phyloP scores from a whole-genome alignment of 2,113 vertebrate genomes.

The Nansenia antarctica region DNA sequence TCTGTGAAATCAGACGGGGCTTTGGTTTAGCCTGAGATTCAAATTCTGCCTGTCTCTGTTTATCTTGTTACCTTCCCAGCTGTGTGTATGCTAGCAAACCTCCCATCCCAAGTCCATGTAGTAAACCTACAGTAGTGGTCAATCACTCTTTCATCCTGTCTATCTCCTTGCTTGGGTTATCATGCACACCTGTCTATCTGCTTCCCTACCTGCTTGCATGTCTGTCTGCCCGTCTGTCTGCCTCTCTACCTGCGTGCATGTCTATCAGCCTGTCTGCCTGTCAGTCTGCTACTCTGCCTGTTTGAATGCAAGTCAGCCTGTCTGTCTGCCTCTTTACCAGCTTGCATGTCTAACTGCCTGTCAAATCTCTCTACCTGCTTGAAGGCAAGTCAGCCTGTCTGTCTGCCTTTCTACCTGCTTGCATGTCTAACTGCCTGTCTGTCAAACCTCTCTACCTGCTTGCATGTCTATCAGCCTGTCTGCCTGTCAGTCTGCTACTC shows the following conservation, averaged over 20 bases:
- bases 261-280: not conserved
- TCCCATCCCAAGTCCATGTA: no score
- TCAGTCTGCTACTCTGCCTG: not conserved
- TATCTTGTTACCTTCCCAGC: no score
- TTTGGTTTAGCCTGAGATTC: not conserved
- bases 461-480: conserved; percentile 1
- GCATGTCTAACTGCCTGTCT: conserved; percentile 25
- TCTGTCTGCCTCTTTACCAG: conserved; percentile 34
- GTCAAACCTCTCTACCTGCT: conserved; percentile 35
- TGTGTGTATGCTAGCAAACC: no score
- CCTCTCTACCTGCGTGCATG: not conserved
- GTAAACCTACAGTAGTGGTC: no score
- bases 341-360: conserved; percentile 32
- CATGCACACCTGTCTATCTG: conserved; percentile 13
- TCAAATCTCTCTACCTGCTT: conserved; percentile 22
- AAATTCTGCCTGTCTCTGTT: no score
- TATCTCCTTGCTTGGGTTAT: conserved; percentile 36
- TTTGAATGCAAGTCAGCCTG: no score
- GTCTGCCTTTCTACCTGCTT: conserved; percentile 25
- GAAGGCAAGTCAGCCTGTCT: not conserved
- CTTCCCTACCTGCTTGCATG: conserved; percentile 29
- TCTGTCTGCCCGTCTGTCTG: conserved; percentile 22
- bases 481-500: not conserved
- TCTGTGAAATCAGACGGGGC: not conserved
- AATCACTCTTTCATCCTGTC: not conserved